Evolutionary conservation across 2,113 vertebrate genomes (phyloP).

Genomic region (Potamarius usumacintae): DNA sequence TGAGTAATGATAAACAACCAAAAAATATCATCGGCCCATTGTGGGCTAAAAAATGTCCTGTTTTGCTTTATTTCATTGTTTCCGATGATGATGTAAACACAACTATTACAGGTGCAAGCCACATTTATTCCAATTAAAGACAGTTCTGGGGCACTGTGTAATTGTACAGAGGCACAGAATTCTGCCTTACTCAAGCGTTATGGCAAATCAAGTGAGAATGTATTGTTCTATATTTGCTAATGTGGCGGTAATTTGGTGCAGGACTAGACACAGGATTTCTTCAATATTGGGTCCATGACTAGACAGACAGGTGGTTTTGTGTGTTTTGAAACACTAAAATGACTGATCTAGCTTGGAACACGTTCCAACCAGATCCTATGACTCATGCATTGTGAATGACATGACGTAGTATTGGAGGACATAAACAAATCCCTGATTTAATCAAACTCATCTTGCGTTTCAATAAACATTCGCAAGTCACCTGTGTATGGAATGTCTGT

Average conservation of each 20-base stretch:
- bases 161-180: neutral
- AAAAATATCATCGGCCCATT: neutral
- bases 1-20: neutral
- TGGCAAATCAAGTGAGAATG: neutral
- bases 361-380: slow-evolving; percentile 57
- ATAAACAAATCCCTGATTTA: slow-evolving; percentile 70
- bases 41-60: neutral
- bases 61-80: neutral
- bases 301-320: slow-evolving; percentile 41
- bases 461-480: slow-evolving; percentile 61
- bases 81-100: neutral
- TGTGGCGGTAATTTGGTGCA: neutral
- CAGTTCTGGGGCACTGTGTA: slow-evolving; percentile 16
- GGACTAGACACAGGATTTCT: neutral
- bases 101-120: slow-evolving; percentile 8
- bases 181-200: slow-evolving; percentile 5
- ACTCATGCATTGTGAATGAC: slow-evolving; percentile 61
- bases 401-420: slow-evolving; percentile 61
- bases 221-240: neutral
- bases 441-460: slow-evolving; percentile 59
- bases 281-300: neutral
- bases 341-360: slow-evolving; percentile 24
- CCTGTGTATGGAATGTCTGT: slow-evolving; percentile 60
- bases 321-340: slow-evolving; percentile 16
- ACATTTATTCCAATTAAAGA: slow-evolving; percentile 16